These are phyloP conservation scores for Numida meleagris DNA, from an alignment of 2,113 vertebrate genomes.

Conservation along the genomic window DNA sequence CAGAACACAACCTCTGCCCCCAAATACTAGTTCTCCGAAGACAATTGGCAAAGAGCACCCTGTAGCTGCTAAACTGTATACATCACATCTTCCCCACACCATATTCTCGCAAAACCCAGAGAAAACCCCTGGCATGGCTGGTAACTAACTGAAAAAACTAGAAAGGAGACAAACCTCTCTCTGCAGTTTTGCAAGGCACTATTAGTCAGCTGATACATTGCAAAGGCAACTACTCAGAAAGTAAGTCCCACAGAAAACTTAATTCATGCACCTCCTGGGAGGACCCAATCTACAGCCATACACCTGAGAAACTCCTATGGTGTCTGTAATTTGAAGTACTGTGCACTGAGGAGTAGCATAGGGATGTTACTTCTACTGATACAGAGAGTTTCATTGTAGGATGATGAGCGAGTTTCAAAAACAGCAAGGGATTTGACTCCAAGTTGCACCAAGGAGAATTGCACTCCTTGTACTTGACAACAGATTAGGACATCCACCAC, in stretches of 20 bases:
- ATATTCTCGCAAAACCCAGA: rapidly evolving
- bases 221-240: neutral
- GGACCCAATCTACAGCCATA: neutral
- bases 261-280: neutral
- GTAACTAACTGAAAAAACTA: neutral
- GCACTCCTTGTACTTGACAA: rapidly evolving
- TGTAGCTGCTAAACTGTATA: neutral
- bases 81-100: neutral
- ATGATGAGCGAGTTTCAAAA: neutral
- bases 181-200: neutral
- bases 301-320: neutral
- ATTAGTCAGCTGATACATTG: neutral
- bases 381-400: neutral
- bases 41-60: neutral
- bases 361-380: neutral
- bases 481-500: neutral
- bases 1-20: neutral
- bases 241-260: neutral
- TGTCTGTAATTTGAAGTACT: neutral
- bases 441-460: neutral
- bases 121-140: rapidly evolving
- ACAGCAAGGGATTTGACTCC: neutral
- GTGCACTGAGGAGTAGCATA: neutral
- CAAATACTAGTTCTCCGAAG: neutral
- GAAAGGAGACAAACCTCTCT: neutral